Percentiles rank a stretch among this genome's conserved stretches.
phyloP scores from a whole-genome alignment of 1,140 invertebrate genomes.

The Megalonaias nervosa region DNA sequence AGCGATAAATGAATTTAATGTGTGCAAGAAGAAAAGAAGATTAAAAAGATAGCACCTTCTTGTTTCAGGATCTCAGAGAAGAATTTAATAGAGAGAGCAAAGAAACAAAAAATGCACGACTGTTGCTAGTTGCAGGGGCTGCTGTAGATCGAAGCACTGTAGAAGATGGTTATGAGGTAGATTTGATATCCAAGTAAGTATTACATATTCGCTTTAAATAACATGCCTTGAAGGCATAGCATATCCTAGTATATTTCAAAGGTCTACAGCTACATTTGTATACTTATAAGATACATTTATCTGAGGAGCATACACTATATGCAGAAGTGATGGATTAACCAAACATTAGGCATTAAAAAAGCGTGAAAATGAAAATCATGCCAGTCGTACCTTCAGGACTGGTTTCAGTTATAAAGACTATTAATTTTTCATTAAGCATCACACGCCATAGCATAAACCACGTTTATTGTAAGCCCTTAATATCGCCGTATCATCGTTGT shows the following conservation, averaged over 20 bases:
- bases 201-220: no score
- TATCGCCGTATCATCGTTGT: no score
- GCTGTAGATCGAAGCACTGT: constrained; percentile 94
- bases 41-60: not conserved
- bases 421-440: no score
- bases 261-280: not conserved
- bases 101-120: constrained; percentile 83
- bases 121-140: constrained; percentile 94
- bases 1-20: constrained; percentile 18
- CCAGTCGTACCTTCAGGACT: no score
- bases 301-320: not conserved
- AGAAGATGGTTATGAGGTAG: constrained; percentile 92
- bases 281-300: not conserved
- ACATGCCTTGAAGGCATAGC: no score
- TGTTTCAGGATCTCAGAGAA: constrained; percentile 84
- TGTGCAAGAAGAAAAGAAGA: constrained; percentile 12
- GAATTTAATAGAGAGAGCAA: constrained; percentile 90
- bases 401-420: no score
- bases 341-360: not conserved
- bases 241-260: not conserved
- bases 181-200: constrained; percentile 61
- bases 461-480: no score
- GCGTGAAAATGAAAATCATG: no score
- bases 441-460: no score
- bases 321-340: not conserved